These are phyloP conservation scores for Elegia similella DNA, from an alignment of 2,888 invertebrate genomes.

Conservation along the genomic window DNA sequence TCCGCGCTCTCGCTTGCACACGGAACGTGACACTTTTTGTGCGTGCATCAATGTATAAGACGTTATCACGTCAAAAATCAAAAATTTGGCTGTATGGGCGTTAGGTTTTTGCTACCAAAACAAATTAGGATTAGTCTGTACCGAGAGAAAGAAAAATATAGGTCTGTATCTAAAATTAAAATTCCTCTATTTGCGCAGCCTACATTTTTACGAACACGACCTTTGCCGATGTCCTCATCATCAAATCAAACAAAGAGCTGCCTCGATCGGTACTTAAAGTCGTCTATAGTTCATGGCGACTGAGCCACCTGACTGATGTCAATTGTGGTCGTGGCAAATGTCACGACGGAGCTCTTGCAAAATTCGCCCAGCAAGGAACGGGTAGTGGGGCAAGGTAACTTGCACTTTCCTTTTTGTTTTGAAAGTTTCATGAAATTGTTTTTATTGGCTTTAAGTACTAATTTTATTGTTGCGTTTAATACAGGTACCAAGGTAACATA, in stretches of 20 bases:
- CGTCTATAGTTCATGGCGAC: slow-evolving; percentile 13
- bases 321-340: slow-evolving; percentile 12
- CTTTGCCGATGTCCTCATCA: slow-evolving; percentile 1
- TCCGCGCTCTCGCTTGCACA: too few species aligned
- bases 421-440: neutral
- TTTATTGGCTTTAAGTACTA: neutral
- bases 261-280: slow-evolving; percentile 1
- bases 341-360: slow-evolving; percentile 9
- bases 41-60: too few species aligned
- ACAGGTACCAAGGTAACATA: too few species aligned
- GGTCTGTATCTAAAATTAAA: too few species aligned
- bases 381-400: neutral
- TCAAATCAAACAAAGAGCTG: neutral
- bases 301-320: slow-evolving; percentile 10
- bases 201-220: neutral
- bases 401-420: neutral
- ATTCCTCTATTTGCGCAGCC: neutral
- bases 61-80: too few species aligned
- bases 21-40: too few species aligned
- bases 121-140: too few species aligned
- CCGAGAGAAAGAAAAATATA: too few species aligned
- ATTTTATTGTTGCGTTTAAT: too few species aligned
- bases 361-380: slow-evolving; percentile 7
- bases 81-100: too few species aligned
- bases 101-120: too few species aligned